Conservation (phyloP, 2,888 invertebrate species). For the Harpagoxenus sublaevis region DNA sequence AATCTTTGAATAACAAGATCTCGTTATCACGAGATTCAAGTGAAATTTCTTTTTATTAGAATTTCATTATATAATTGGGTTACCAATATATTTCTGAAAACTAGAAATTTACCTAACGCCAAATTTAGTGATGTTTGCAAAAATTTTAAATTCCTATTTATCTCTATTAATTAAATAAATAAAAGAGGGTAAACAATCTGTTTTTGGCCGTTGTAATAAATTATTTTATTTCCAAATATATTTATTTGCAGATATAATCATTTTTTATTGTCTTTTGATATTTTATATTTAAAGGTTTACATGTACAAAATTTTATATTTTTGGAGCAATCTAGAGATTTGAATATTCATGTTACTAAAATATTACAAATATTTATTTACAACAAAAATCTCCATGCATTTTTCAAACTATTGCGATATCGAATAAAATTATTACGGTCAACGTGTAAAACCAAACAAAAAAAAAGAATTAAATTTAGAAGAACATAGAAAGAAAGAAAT, state of each 20-base stretch:
- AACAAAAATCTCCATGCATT: background rate
- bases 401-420: constrained; percentile 5
- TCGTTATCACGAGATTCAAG: background rate
- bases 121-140: background rate
- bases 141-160: background rate
- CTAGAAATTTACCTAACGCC: background rate
- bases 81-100: background rate
- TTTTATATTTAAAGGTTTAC: constrained; percentile 25
- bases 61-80: background rate
- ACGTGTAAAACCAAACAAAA: background rate
- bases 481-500: background rate
- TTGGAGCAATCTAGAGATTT: background rate
- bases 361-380: constrained; percentile 19
- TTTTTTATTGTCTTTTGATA: constrained; percentile 6
- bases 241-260: background rate
- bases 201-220: background rate
- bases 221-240: background rate
- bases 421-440: background rate
- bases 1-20: constrained; percentile 1
- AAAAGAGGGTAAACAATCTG: background rate
- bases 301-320: constrained; percentile 32
- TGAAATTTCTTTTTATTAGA: constrained; percentile 15
- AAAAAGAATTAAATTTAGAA: background rate
- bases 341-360: constrained; percentile 29
- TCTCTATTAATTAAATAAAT: constrained; percentile 2